Percentiles rank a stretch among this genome's conserved stretches.
Conservation (phyloP, 30 jellyfish, hydroid and myxozoan species). For the Morbakka virulenta region DNA sequence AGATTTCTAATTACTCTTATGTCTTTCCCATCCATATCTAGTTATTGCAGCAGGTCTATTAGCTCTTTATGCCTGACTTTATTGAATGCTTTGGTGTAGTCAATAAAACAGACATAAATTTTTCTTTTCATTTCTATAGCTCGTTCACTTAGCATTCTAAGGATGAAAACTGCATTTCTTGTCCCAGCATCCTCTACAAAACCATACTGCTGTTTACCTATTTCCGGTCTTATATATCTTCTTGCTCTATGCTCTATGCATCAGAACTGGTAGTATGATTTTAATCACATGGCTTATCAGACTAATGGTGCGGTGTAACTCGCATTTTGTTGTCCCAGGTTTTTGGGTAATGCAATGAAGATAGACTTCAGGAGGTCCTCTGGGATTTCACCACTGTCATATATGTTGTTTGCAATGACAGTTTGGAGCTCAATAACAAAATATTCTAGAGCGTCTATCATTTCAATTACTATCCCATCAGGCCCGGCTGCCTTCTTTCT, state of each 20-base stretch:
- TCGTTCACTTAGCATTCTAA: conserved; percentile 1
- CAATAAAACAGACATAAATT: conserved; percentile 18
- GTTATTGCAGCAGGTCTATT: not conserved
- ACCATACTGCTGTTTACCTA: conserved; percentile 10
- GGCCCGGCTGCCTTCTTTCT: conserved; percentile 3
- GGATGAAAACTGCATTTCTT: not conserved
- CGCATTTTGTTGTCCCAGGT: conserved; percentile 20
- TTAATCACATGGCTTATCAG: conserved; percentile 24
- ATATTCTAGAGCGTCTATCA: conserved; percentile 11
- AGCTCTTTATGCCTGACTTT: conserved; percentile 1
- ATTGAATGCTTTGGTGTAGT: conserved; percentile 32
- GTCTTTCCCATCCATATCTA: conserved; percentile 18
- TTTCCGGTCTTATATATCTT: not conserved
- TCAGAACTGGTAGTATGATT: not conserved
- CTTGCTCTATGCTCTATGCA: conserved; percentile 9
- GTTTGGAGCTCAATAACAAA: not conserved
- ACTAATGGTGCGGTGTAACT: conserved; percentile 10
- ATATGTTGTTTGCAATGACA: not conserved
- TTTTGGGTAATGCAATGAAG: conserved; percentile 13
- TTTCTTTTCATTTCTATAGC: not conserved
- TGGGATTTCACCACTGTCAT: not conserved
- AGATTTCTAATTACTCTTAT: conserved; percentile 1
- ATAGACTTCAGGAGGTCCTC: not conserved
- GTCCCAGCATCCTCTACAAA: not conserved
- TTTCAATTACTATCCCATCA: conserved; percentile 1